These are phyloP conservation scores for Erpobdella octoculata DNA, from an alignment of 2,888 invertebrate genomes.

Conservation along the genomic window DNA sequence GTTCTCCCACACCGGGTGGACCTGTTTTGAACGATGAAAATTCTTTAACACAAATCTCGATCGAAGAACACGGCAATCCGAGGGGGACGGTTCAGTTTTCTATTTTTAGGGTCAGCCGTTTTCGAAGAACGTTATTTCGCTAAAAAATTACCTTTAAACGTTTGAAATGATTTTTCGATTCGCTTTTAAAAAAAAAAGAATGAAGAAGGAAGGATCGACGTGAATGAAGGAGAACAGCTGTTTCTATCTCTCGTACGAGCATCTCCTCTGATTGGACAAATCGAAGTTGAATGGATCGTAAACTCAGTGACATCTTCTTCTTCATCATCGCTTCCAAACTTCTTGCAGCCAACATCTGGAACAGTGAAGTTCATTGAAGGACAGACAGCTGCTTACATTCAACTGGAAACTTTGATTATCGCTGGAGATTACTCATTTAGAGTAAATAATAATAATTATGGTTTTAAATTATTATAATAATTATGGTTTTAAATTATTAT, in stretches of 20 bases:
- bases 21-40: neutral
- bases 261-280: slow-evolving; percentile 43
- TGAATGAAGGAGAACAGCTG: slow-evolving; percentile 45
- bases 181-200: slow-evolving; percentile 43
- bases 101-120: slow-evolving; percentile 42
- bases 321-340: slow-evolving; percentile 42
- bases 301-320: slow-evolving; percentile 43
- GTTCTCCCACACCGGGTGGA: no score
- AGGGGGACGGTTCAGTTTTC: slow-evolving; percentile 47
- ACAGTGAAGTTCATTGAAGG: neutral
- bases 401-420: neutral
- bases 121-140: no score
- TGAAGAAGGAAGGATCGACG: slow-evolving; percentile 39
- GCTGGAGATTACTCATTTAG: slow-evolving; percentile 25
- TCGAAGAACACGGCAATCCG: slow-evolving; percentile 49
- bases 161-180: slow-evolving; percentile 10
- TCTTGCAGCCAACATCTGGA: neutral
- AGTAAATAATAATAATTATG: neutral
- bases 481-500: neutral
- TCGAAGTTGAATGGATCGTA: slow-evolving; percentile 47
- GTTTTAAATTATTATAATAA: neutral
- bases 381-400: neutral
- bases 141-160: neutral
- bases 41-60: slow-evolving; percentile 39
- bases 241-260: slow-evolving; percentile 41